Base-by-base conservation (phyloP, 2,797 vertebrate species). In the Pangasius sanitwongsei region DNA sequence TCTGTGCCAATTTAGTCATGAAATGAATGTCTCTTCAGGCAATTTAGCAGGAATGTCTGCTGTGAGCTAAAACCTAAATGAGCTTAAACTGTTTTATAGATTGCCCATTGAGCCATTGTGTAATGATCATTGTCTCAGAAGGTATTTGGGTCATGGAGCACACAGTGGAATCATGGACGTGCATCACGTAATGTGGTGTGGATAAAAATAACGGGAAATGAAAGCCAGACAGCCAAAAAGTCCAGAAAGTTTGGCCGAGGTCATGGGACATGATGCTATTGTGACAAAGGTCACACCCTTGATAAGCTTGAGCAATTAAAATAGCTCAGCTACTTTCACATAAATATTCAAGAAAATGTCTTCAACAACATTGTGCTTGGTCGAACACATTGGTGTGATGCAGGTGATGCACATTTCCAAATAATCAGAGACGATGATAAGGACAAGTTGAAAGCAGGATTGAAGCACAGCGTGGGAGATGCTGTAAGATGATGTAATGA, bases 191-290 rank as follows among this genome's bases (percentile, higher is more conserved):
- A 85, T 53, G 9, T 55, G 48, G 20, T 20, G 6, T 23, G 83
- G 13, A 65, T 67, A 67, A n/a, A 83, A 84, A 84, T 84, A 84
- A 67, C 25, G 15, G 28, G 65, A 85, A 85, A 7, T 44, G 44
- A 44, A 44, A 44, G 44, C 44, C 3, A 6, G n/a, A 25, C 20
- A 12, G 83, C 83, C 83, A 85, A 69, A 55, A 85, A 55, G 50
- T 85, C 9, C 37, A 25, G 11, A 85, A 70, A 0, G 20, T 37
- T 53, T 55, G 23, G 31, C 83, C 6, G 15, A 50, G 63, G 16
- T 50, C 44, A 53, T 53, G n/a, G 20, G 41, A 70, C 63, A 70
- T 37, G 50, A 85, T 85, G 23, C 11, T 70, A n/a, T 28, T 55
- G 83, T 70, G 31, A 53, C 65, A 37, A 70, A 70, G 65, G 65